Evolutionary conservation across 1,140 invertebrate genomes (phyloP).

Genomic region (Lethrus apterus): DNA sequence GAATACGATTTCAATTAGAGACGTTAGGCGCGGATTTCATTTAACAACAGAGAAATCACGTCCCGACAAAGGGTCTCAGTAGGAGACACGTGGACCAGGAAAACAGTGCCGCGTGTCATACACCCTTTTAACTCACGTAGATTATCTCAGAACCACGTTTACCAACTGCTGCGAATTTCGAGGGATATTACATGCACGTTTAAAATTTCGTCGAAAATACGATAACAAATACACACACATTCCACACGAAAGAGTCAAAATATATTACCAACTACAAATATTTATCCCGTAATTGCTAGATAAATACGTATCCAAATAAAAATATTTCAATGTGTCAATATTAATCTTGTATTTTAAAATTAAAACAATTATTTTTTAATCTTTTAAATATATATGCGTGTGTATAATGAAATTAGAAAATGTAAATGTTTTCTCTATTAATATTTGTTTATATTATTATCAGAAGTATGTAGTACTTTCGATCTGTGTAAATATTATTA

Average conservation of each 20-base stretch:
- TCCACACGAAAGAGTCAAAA: slow-evolving; percentile 8
- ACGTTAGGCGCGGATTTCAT: slow-evolving; percentile 34
- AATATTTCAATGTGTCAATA: slow-evolving; percentile 4
- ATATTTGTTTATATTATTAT: slow-evolving; percentile 15
- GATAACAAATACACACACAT: slow-evolving; percentile 5
- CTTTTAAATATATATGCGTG: slow-evolving; percentile 14
- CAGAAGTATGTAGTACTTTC: slow-evolving; percentile 6
- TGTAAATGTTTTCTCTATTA: slow-evolving; percentile 13
- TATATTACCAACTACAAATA: slow-evolving; percentile 12
- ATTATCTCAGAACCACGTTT: neutral
- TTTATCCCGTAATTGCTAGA: slow-evolving; percentile 11
- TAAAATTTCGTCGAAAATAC: neutral
- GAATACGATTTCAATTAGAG: slow-evolving; percentile 38
- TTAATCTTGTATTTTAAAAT: slow-evolving; percentile 14
- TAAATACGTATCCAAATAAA: slow-evolving; percentile 5
- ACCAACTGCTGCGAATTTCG: slow-evolving; percentile 5
- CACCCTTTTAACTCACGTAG: neutral
- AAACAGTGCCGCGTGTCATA: slow-evolving; percentile 33
- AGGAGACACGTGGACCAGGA: slow-evolving; percentile 35
- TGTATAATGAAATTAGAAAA: slow-evolving; percentile 10
- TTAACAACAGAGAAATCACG: slow-evolving; percentile 33
- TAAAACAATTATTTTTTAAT: slow-evolving; percentile 15
- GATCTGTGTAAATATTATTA: slow-evolving; percentile 12
- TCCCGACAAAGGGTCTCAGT: slow-evolving; percentile 34
- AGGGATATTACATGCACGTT: neutral